Conservation (phyloP, 2,888 invertebrate species). For the Polyommatus icarus region DNA sequence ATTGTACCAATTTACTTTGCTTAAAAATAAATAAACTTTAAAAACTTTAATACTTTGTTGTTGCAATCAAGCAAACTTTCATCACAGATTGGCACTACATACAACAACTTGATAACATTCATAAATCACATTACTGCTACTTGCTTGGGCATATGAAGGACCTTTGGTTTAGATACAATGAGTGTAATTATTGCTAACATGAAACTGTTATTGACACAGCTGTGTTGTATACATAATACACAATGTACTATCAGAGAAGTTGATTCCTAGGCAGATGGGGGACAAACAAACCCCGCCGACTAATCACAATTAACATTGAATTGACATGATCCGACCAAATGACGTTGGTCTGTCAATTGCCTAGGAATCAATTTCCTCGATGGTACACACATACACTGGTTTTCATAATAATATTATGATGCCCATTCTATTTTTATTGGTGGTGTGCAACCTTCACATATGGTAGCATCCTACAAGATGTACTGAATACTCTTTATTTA, state of each 20-base stretch:
- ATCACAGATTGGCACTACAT: slow-evolving; percentile 60
- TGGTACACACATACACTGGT: not conserved
- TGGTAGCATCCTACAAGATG: not conserved
- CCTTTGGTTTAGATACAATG: not conserved
- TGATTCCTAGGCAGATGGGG: no score
- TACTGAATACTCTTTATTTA: not conserved
- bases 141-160: not conserved
- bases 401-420: not conserved
- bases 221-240: no score
- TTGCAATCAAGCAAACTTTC: slow-evolving; percentile 36
- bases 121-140: not conserved
- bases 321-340: no score
- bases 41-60: not conserved
- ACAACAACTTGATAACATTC: slow-evolving; percentile 23
- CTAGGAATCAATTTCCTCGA: no score
- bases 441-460: not conserved
- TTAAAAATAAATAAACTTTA: slow-evolving; percentile 35
- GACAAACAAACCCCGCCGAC: no score
- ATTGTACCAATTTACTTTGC: not conserved
- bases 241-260: no score
- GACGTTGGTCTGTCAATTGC: no score
- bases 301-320: no score
- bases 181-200: not conserved
- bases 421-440: not conserved
- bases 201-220: not conserved